These are phyloP conservation scores for Odobenus rosmarus DNA, from an alignment of 2,113 vertebrate species.

Conservation along the genomic window DNA sequence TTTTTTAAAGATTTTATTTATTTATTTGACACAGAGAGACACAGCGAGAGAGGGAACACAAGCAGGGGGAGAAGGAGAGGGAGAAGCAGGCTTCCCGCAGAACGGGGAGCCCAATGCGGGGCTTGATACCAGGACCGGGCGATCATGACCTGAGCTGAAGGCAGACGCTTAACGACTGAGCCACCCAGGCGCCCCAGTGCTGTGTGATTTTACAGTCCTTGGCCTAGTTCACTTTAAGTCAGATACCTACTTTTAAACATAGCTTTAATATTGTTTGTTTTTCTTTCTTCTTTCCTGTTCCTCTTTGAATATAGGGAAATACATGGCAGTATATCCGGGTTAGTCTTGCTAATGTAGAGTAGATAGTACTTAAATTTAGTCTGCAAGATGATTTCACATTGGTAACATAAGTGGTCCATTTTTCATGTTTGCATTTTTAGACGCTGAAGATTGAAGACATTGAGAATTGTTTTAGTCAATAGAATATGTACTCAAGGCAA, in stretches of 20 bases:
- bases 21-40: too few species aligned
- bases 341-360: neutral
- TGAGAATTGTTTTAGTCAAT: conserved; percentile 15
- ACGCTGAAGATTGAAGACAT: neutral
- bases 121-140: too few species aligned
- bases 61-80: too few species aligned
- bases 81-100: too few species aligned
- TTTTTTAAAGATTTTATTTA: too few species aligned
- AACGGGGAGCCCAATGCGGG: too few species aligned
- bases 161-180: too few species aligned
- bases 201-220: neutral
- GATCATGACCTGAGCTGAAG: too few species aligned
- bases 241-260: neutral
- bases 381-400: neutral
- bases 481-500: conserved; percentile 24
- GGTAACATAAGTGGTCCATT: neutral
- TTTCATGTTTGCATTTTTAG: conserved; percentile 37
- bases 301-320: neutral
- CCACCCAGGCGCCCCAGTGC: neutral
- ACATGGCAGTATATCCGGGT: neutral
- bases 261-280: neutral
- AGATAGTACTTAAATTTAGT: neutral
- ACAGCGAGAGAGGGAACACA: too few species aligned
- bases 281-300: neutral
- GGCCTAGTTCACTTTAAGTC: neutral